These are phyloP conservation scores for Molothrus aeneus DNA, from an alignment of 2,797 vertebrate genomes.

Conservation along the genomic window DNA sequence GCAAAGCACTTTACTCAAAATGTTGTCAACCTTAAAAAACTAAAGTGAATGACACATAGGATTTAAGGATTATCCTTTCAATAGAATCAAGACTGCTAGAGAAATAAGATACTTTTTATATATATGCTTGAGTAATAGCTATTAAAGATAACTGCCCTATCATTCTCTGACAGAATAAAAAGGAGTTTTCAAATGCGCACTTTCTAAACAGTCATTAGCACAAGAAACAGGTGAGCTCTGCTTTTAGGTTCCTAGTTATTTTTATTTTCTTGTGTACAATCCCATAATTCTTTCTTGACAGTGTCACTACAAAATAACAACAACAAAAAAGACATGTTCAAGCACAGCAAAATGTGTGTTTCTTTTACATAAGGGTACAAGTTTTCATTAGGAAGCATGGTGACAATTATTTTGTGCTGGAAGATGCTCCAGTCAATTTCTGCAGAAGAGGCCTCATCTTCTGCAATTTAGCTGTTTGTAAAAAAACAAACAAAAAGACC, in stretches of 20 bases:
- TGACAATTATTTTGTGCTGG: neutral
- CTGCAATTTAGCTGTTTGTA: neutral
- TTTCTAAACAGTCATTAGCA: neutral
- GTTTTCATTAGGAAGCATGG: neutral
- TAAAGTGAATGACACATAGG: neutral
- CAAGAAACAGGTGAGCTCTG: neutral
- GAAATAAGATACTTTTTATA: neutral
- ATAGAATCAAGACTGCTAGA: neutral
- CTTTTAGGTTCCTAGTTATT: neutral
- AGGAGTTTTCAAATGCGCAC: neutral
- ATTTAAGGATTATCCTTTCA: constrained; percentile 31
- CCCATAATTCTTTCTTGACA: neutral
- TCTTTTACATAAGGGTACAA: neutral
- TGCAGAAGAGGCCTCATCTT: neutral
- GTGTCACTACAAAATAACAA: neutral
- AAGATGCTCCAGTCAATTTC: neutral
- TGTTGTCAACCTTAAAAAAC: neutral
- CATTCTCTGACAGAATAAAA: neutral
- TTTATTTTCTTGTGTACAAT: neutral
- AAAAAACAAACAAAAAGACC: neutral
- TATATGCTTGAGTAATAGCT: neutral
- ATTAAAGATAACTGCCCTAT: constrained; percentile 5
- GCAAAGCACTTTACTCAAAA: neutral
- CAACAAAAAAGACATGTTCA: neutral
- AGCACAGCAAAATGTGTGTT: neutral